These are phyloP conservation scores for Plemyria rubiginata DNA, from an alignment of 2,888 invertebrate species.

Conservation along the genomic window DNA sequence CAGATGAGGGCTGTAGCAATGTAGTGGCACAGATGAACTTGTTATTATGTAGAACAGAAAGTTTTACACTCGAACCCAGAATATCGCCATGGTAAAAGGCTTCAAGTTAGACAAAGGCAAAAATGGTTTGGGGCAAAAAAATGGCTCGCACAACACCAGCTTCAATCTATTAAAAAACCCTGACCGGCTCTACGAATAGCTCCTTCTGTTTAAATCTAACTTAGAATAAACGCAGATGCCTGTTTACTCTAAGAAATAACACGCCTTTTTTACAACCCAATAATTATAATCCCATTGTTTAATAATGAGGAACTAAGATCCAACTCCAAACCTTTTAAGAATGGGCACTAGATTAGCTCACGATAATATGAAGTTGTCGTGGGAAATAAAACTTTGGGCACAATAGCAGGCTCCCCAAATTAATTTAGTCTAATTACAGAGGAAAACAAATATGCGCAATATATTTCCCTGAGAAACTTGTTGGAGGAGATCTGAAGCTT, in stretches of 20 bases:
- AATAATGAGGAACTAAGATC: constrained; percentile 16
- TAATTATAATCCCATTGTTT: not conserved
- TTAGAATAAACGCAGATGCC: too few species aligned
- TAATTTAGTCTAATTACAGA: constrained; percentile 30
- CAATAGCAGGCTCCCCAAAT: constrained; percentile 21
- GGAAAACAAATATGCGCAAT: constrained; percentile 24
- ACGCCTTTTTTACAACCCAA: not conserved
- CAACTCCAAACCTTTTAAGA: constrained; percentile 12
- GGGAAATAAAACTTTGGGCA: constrained; percentile 20
- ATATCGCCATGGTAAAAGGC: too few species aligned
- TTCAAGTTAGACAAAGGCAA: too few species aligned
- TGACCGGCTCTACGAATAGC: too few species aligned
- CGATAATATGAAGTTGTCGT: constrained; percentile 20
- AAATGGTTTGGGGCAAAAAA: too few species aligned
- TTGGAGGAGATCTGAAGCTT: constrained; percentile 2
- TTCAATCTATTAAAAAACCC: too few species aligned
- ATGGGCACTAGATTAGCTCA: constrained; percentile 18
- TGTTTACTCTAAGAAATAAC: not conserved
- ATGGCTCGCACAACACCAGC: too few species aligned
- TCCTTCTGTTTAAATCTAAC: too few species aligned
- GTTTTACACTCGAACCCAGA: too few species aligned
- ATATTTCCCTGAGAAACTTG: constrained; percentile 54
- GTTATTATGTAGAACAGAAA: too few species aligned
- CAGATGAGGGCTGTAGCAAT: too few species aligned
- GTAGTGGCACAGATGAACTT: too few species aligned